Conservation (phyloP, 2,113 vertebrate species). For the Paradoxurus hermaphroditus region DNA sequence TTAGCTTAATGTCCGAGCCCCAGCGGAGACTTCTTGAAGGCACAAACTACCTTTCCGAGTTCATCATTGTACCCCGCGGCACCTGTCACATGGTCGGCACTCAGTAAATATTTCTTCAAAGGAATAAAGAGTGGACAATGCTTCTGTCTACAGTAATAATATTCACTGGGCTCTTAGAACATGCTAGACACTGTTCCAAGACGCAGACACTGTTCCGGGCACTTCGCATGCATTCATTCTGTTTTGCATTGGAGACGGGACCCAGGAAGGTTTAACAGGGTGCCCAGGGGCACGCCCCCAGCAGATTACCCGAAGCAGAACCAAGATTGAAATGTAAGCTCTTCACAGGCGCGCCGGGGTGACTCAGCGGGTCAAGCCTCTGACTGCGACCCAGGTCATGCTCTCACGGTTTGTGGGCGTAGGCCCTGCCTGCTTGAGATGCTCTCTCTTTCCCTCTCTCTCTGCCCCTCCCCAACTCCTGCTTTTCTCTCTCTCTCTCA, state of each 20-base stretch:
- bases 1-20: neutral
- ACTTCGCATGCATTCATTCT: accelerated
- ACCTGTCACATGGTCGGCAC: neutral
- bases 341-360: too few relatives aligned
- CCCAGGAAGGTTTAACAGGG: neutral
- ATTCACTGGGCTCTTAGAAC: neutral
- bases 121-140: neutral
- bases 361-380: too few relatives aligned
- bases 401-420: too few relatives aligned
- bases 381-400: too few relatives aligned
- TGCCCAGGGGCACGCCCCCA: neutral
- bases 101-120: neutral
- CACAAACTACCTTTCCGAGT: neutral
- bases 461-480: too few relatives aligned
- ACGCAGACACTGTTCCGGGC: too few relatives aligned
- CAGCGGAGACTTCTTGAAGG: neutral
- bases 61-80: neutral
- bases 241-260: neutral
- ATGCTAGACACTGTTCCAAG: accelerated
- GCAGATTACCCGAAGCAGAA: accelerated
- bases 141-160: too few relatives aligned
- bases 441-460: too few relatives aligned
- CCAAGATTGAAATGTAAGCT: neutral
- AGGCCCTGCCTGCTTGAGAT: too few relatives aligned
- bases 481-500: too few relatives aligned